A percentile compares a stretch with the other conserved stretches of the same genome.
phyloP scores from a whole-genome alignment of 2,113 vertebrate genomes.

The Bostrychus sinensis region DNA sequence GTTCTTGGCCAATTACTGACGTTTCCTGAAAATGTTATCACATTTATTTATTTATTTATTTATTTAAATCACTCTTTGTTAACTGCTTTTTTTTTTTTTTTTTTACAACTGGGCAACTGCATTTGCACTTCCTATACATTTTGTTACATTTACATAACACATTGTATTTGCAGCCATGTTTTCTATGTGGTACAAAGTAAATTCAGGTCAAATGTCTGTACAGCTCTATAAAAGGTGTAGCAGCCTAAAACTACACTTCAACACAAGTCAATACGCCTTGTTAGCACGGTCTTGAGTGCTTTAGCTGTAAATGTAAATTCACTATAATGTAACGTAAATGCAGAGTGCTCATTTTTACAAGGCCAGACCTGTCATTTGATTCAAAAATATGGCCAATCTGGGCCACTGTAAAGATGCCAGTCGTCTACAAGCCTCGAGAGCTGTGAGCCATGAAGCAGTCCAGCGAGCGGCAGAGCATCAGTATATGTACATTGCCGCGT shows the following conservation, averaged over 20 bases:
- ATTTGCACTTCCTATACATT: too few species aligned
- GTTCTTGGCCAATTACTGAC: too few species aligned
- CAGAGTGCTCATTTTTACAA: slow-evolving; percentile 63
- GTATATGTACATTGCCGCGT: slow-evolving; percentile 70
- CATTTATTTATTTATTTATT: too few species aligned
- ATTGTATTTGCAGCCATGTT: neutral
- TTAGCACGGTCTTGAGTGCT: slow-evolving; percentile 76
- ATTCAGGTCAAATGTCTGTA: slow-evolving; percentile 4
- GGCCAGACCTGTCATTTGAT: slow-evolving; percentile 73
- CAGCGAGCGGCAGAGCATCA: slow-evolving; percentile 74
- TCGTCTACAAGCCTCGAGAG: slow-evolving; percentile 76
- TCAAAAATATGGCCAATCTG: slow-evolving; percentile 74
- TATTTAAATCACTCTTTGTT: too few species aligned
- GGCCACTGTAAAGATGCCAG: slow-evolving; percentile 78
- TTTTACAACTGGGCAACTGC: too few species aligned
- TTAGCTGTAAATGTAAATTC: slow-evolving; percentile 73
- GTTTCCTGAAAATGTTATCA: too few species aligned
- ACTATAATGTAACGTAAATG: slow-evolving; percentile 57
- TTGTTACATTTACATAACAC: too few species aligned
- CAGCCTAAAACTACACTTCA: slow-evolving; percentile 59
- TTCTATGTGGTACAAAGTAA: neutral
- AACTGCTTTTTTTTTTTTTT: too few species aligned
- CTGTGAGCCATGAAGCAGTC: slow-evolving; percentile 77
- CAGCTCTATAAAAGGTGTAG: slow-evolving; percentile 58
- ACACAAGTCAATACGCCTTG: slow-evolving; percentile 75